A percentile compares a stretch with the other conserved stretches of the same genome.
Evolutionary conservation across 1,140 invertebrate species (phyloP).

Genomic region (Lordiphosa collinella): DNA sequence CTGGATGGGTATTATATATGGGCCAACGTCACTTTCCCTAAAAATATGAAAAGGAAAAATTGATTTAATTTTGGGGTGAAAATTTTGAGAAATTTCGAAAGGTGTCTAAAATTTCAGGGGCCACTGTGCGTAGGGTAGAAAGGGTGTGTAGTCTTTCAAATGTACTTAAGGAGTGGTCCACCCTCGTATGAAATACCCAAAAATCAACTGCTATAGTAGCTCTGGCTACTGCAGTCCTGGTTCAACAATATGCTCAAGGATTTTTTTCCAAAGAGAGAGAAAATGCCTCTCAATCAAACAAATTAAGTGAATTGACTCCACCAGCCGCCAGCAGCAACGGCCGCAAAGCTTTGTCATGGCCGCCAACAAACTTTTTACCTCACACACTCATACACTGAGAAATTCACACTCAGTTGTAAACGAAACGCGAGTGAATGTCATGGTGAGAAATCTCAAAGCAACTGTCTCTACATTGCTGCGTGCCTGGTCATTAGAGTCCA

Average conservation of each 20-base stretch:
- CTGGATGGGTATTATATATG: neutral
- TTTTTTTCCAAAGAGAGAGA: constrained; percentile 37
- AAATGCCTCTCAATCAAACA: neutral
- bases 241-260: constrained; percentile 72
- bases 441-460: constrained; percentile 46
- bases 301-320: constrained; percentile 17
- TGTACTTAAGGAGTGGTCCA: too few relatives aligned
- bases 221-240: constrained; percentile 63
- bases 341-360: constrained; percentile 33
- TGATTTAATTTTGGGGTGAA: too few relatives aligned
- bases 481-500: constrained; percentile 78
- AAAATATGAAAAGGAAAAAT: neutral
- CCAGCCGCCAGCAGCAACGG: too few relatives aligned
- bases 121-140: too few relatives aligned
- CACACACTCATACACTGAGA: constrained; percentile 6
- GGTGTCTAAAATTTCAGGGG: too few relatives aligned
- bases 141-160: too few relatives aligned
- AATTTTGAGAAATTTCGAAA: constrained; percentile 4
- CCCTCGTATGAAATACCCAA: constrained; percentile 14
- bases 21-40: neutral
- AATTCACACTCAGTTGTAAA: constrained; percentile 61
- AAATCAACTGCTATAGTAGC: too few relatives aligned
- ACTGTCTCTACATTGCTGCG: constrained; percentile 20
- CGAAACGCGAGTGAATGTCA: constrained; percentile 55
- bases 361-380: neutral